Evolutionary conservation across 2,797 vertebrate genomes (phyloP), one percentile per base, ranked within the genome.

Genomic region (Alcedo atthis): DNA sequence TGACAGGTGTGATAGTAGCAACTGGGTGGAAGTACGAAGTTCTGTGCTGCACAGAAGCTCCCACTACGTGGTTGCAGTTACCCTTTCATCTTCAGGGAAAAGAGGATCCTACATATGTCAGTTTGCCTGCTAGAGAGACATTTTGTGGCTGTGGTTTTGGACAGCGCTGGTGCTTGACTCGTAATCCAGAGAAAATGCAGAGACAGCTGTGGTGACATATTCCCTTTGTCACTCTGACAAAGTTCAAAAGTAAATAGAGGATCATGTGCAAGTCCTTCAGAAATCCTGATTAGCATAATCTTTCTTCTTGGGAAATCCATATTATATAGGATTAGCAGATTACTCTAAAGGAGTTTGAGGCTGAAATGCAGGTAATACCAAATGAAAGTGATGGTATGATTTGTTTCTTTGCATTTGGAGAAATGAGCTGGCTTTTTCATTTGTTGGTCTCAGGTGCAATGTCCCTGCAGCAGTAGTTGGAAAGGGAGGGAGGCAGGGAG

Each of bases 211-310:
- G 43, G 30, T 46, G 70, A 64, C 61, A 30, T 24, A 16, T 15
- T 86, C 45, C 30, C 42, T 46, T 90, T 94, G 67, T 91, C 77
- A 55, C 55, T 78, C 63, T 53, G 63, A 57, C 57, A 57, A 69
- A 49, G 42, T 87, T 77, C 42, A 66, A 35, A 89, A 92, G 75
- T 82, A 92, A 78, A 68, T 82, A 71, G 40, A 76, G 74, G 82
- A 75, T 94, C 64, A 71, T 37, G 46, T 58, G 33, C 51, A 96
- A 94, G 82, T 95, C 81, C 62, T 90, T 75, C 69, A 69, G 89
- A 87, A 90, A 95, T 77, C 91, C 95, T 68, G 89, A 93, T 96
- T 92, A 96, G 64, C 45, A 57, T 88, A 89, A 90, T 87, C 75
- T 68, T 35, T 51, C 40, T 61, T 87, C 74, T 80, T n/a, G 57